phyloP scores from a whole-genome alignment of 2,113 vertebrate species.

The Actenoides hombroni region DNA sequence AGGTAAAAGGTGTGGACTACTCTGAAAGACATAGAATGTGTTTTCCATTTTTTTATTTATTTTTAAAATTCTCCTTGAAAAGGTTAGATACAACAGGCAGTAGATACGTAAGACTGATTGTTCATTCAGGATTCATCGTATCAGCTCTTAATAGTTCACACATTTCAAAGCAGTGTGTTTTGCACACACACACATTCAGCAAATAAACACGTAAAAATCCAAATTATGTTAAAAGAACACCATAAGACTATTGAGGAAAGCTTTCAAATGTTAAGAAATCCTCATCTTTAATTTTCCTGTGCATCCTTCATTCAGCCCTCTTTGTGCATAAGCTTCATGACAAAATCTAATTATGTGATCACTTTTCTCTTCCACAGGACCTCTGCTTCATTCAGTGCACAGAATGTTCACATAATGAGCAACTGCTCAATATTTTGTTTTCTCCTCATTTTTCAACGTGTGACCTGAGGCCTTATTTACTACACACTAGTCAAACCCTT shows the following conservation, averaged over 20 bases:
- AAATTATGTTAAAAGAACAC: neutral
- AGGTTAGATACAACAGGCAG: neutral
- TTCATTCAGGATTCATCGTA: neutral
- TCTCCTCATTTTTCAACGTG: conserved; percentile 18
- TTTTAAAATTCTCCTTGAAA: neutral
- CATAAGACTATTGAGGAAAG: neutral
- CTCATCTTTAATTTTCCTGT: neutral
- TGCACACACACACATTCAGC: neutral
- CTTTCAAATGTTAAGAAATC: neutral
- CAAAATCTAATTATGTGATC: conserved; percentile 29
- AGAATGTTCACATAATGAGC: conserved; percentile 27
- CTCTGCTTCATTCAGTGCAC: neutral
- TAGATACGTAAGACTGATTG: neutral
- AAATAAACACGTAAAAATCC: neutral
- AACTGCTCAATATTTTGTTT: conserved; percentile 37
- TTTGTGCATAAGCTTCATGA: neutral
- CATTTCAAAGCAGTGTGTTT: neutral
- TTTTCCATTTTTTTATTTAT: neutral
- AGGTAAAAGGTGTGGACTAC: neutral
- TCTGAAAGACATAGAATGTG: neutral
- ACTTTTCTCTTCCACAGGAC: neutral
- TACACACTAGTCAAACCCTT: neutral
- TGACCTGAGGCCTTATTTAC: conserved; percentile 45
- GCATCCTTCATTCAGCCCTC: neutral
- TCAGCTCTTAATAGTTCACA: neutral